Conservation (phyloP, 2,113 vertebrate species). For the Mohoua ochrocephala region DNA sequence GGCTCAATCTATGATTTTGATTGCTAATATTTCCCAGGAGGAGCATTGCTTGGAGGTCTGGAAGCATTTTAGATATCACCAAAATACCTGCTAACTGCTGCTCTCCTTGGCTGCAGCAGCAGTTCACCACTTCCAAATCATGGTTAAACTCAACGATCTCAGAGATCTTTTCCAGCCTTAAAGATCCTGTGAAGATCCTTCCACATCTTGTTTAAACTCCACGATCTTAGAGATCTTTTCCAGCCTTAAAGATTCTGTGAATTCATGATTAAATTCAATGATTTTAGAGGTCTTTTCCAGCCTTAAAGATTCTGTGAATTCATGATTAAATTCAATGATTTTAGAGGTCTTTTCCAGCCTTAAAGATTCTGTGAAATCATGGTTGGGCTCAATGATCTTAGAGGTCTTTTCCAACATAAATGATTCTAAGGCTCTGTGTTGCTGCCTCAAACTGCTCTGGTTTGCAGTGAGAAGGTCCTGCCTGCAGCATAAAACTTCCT, state of each 20-base stretch:
- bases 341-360: not conserved
- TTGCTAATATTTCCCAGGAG: not conserved
- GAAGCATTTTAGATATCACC: not conserved
- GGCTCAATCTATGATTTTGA: not conserved
- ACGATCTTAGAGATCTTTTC: not conserved
- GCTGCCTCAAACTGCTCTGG: not conserved
- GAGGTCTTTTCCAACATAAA: not conserved
- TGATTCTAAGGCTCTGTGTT: not conserved
- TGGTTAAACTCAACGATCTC: not conserved
- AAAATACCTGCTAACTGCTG: not conserved
- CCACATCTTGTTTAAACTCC: too few relatives aligned
- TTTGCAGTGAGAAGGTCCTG: not conserved
- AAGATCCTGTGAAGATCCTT: not conserved
- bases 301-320: too few relatives aligned
- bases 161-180: not conserved
- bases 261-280: rapidly evolving
- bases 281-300: not conserved
- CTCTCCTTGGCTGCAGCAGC: not conserved
- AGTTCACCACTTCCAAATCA: not conserved
- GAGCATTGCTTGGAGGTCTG: not conserved
- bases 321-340: not conserved
- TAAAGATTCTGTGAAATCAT: not conserved
- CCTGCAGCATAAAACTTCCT: not conserved
- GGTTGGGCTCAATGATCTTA: not conserved
- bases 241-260: not conserved